Evolutionary conservation across 2,888 invertebrate genomes (phyloP).

Genomic region (Apoderus coryli): DNA sequence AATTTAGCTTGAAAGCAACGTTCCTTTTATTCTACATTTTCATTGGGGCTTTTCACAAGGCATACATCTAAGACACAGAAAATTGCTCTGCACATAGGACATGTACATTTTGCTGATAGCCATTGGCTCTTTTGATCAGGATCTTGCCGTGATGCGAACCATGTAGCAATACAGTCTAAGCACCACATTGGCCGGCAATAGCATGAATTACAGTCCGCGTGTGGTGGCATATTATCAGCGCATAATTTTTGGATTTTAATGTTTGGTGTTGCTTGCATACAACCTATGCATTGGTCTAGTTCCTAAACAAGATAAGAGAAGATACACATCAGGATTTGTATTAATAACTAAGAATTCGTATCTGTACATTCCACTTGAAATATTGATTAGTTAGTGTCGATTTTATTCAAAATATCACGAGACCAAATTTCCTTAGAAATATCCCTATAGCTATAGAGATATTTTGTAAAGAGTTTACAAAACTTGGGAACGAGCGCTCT

Average conservation of each 20-base stretch:
- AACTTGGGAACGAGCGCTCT: too few species aligned
- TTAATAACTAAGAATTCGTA: too few species aligned
- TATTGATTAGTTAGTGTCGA: too few species aligned
- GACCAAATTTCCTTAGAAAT: too few species aligned
- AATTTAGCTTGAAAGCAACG: too few species aligned
- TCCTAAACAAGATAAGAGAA: slow-evolving; percentile 41
- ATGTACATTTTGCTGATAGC: slow-evolving; percentile 70
- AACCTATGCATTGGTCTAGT: slow-evolving; percentile 74
- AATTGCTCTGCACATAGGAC: slow-evolving; percentile 72
- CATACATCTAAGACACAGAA: slow-evolving; percentile 81
- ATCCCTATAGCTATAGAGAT: too few species aligned
- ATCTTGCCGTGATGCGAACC: slow-evolving; percentile 77
- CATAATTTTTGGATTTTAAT: slow-evolving; percentile 63
- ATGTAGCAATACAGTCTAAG: slow-evolving; percentile 65
- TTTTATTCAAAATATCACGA: too few species aligned
- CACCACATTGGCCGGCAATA: slow-evolving; percentile 86
- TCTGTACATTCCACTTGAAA: too few species aligned
- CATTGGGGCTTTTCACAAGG: too few species aligned
- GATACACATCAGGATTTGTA: too few species aligned
- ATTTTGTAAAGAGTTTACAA: too few species aligned
- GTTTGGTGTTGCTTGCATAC: slow-evolving; percentile 65
- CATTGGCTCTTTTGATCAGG: slow-evolving; percentile 54
- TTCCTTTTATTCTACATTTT: too few species aligned
- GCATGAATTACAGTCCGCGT: slow-evolving; percentile 42
- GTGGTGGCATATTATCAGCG: slow-evolving; percentile 28